Conservation (phyloP, 1,140 invertebrate species). For the Leucophenga varia region DNA sequence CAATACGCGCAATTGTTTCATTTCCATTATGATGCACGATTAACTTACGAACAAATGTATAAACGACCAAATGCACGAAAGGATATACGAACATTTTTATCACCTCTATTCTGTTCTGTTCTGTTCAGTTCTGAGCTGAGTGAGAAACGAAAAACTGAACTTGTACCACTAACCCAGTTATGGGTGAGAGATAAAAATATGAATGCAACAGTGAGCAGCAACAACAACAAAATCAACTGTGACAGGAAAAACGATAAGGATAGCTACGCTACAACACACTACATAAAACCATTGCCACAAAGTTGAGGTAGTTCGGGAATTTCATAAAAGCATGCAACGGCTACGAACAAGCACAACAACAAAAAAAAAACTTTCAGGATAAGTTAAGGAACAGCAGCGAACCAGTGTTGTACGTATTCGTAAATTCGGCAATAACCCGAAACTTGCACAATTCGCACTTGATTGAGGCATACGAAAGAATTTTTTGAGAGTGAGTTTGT, state of each 20-base stretch:
- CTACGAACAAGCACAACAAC: not conserved
- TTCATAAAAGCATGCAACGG: no score
- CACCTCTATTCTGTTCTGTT: not conserved
- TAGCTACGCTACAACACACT: no score
- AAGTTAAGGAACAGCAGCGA: not conserved
- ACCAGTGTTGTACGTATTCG: not conserved
- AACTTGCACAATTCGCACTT: conserved; percentile 3
- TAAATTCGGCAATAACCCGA: not conserved
- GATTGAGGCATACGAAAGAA: not conserved
- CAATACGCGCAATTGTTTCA: not conserved
- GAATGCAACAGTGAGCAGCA: conserved; percentile 18
- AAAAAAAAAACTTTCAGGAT: not conserved
- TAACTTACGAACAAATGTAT: not conserved
- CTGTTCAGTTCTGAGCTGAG: not conserved
- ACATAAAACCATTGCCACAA: no score
- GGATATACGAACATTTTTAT: not conserved
- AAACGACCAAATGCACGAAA: not conserved
- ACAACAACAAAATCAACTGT: not conserved
- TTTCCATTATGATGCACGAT: not conserved
- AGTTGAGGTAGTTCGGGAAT: no score
- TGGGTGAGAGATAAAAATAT: conserved; percentile 9
- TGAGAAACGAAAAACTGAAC: conserved; percentile 35
- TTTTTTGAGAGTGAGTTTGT: not conserved
- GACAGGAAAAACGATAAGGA: not conserved
- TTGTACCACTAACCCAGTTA: conserved; percentile 56